Evolutionary conservation across 2,888 invertebrate genomes (phyloP).

Genomic region (Masnerella sp.): DNA sequence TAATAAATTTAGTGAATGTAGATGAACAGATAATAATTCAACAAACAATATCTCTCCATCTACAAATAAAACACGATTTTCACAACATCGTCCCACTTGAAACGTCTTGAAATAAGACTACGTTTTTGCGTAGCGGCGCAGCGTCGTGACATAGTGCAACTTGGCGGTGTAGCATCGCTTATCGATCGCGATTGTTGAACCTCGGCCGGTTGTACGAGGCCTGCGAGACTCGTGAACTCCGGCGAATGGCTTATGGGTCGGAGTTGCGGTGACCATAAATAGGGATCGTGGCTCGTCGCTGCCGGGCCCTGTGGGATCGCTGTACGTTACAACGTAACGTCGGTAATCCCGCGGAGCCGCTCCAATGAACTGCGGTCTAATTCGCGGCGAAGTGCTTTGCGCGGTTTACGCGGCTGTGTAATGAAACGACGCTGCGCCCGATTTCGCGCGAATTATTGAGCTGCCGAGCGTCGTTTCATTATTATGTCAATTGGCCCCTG

Average conservation of each 20-base stretch:
- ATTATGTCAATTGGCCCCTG: constrained; percentile 24
- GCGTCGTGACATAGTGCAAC: not conserved
- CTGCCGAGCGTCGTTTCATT: constrained; percentile 13
- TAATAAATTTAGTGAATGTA: no score
- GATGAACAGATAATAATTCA: no score
- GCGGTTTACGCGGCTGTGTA: constrained; percentile 22
- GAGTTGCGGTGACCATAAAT: constrained; percentile 63
- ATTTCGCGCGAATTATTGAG: constrained; percentile 33
- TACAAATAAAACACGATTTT: no score
- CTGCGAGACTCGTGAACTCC: constrained; percentile 37
- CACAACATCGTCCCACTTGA: no score
- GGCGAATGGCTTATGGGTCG: constrained; percentile 33
- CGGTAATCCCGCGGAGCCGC: constrained; percentile 31
- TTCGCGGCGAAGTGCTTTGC: constrained; percentile 39
- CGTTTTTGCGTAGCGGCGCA: no score
- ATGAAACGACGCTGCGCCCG: constrained; percentile 25
- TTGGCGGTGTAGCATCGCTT: constrained; percentile 1
- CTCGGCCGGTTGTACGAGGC: constrained; percentile 25
- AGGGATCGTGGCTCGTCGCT: constrained; percentile 61
- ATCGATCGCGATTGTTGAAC: constrained; percentile 17
- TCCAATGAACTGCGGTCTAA: constrained; percentile 40
- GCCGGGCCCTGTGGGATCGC: constrained; percentile 40
- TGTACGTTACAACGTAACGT: constrained; percentile 37
- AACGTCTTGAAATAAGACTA: no score
- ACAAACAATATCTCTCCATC: no score